Conservation (phyloP, 2,113 vertebrate species). For the Vimba vimba region DNA sequence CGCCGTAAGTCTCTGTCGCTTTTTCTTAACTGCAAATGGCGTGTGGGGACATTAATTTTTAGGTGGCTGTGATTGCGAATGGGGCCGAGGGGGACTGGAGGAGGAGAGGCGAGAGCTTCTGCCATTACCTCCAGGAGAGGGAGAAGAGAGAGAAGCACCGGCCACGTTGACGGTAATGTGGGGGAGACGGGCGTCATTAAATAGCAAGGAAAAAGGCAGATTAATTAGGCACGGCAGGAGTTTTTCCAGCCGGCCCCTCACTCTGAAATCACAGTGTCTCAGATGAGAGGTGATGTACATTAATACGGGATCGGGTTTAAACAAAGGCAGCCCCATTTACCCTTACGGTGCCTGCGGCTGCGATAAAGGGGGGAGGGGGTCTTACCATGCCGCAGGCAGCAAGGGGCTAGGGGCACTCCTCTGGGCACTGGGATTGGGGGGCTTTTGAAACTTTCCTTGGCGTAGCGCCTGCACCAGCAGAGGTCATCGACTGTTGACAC, state of each 20-base stretch:
- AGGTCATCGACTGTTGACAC: conserved; percentile 70
- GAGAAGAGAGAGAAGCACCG: conserved; percentile 37
- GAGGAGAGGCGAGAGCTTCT: conserved; percentile 39
- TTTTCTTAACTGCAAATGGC: conserved; percentile 81
- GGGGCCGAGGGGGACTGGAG: conserved; percentile 62
- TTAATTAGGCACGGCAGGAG: conserved; percentile 74
- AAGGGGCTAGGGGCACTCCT: conserved; percentile 64
- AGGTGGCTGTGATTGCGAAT: conserved; percentile 72
- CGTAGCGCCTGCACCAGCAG: conserved; percentile 69
- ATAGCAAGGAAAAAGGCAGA: conserved; percentile 69
- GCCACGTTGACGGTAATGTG: conserved; percentile 69
- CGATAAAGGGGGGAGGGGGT: conserved; percentile 36
- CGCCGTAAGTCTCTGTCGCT: conserved; percentile 75
- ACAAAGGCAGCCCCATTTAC: conserved; percentile 59
- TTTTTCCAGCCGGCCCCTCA: conserved; percentile 49
- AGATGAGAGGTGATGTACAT: conserved; percentile 59
- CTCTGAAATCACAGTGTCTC: conserved; percentile 59
- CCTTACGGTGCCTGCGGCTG: conserved; percentile 35
- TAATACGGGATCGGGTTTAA: conserved; percentile 61
- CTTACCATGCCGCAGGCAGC: conserved; percentile 67
- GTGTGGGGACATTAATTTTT: conserved; percentile 80
- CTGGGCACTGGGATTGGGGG: conserved; percentile 59
- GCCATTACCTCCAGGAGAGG: conserved; percentile 50
- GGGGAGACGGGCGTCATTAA: conserved; percentile 69
- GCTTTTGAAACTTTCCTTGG: conserved; percentile 65